Percentiles rank a stretch among this genome's conserved stretches.
These are phyloP conservation scores for Noctua janthina DNA, from an alignment of 2,888 invertebrate species.

Conservation along the genomic window DNA sequence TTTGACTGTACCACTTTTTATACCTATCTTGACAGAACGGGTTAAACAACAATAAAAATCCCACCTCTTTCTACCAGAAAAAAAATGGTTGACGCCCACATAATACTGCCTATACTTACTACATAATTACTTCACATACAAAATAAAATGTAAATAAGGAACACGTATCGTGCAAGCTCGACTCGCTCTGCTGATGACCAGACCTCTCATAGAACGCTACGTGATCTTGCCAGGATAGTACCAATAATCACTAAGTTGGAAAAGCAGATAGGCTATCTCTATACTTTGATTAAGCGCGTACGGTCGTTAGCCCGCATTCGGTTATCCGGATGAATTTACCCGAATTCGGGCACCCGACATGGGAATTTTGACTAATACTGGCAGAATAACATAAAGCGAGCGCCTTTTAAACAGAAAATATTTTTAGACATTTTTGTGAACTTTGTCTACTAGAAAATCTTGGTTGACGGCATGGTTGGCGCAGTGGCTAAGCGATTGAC, in stretches of 20 bases:
- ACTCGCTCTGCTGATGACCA: constrained; percentile 45
- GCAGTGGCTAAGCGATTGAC: too few species aligned
- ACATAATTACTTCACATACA: constrained; percentile 47
- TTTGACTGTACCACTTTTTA: neutral
- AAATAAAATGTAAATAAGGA: constrained; percentile 52
- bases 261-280: constrained; percentile 27
- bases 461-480: too few species aligned
- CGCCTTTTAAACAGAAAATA: neutral
- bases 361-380: neutral
- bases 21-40: neutral
- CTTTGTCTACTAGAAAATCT: neutral
- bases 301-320: neutral
- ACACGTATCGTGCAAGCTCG: constrained; percentile 43
- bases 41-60: neutral
- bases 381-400: neutral
- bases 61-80: neutral
- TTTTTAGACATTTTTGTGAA: neutral
- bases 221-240: constrained; percentile 51
- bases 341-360: neutral
- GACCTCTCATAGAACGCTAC: constrained; percentile 37
- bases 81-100: constrained; percentile 45
- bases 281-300: neutral
- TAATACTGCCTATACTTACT: constrained; percentile 8
- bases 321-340: neutral
- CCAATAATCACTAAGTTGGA: constrained; percentile 36